A percentile compares a stretch with the other conserved stretches of the same genome.
These are phyloP conservation scores for Altica lythri DNA, from an alignment of 2,888 invertebrate genomes.

Conservation along the genomic window DNA sequence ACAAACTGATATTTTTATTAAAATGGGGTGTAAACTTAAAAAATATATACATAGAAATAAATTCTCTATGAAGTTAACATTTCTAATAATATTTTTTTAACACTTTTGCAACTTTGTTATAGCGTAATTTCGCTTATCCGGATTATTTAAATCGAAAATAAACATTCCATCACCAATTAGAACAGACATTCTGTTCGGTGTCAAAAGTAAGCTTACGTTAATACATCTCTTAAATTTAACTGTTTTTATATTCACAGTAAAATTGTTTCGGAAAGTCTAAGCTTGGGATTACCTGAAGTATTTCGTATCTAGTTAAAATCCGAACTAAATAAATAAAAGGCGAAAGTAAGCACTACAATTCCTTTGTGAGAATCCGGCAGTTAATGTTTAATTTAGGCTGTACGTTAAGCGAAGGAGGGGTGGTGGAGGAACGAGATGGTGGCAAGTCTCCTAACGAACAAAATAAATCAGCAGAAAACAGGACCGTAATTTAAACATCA, in stretches of 20 bases:
- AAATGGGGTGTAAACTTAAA: no score
- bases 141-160: no score
- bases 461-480: conserved; percentile 31
- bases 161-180: no score
- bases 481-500: not conserved
- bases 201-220: no score
- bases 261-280: not conserved
- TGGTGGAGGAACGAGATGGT: not conserved
- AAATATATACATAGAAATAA: no score
- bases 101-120: no score
- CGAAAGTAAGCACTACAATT: conserved; percentile 18
- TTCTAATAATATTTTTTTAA: no score
- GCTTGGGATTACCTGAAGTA: not conserved
- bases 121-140: no score
- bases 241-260: not conserved
- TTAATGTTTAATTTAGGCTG: conserved; percentile 25
- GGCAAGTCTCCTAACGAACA: conserved; percentile 20
- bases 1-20: no score
- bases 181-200: no score
- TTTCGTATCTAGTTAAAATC: conserved; percentile 10
- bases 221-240: no score
- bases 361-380: conserved; percentile 19
- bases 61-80: no score
- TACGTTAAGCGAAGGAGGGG: not conserved
- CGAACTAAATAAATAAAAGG: conserved; percentile 13